Percentiles rank a stretch among this genome's conserved stretches.
phyloP scores from a whole-genome alignment of 2,113 vertebrate genomes.

The Equus quagga region DNA sequence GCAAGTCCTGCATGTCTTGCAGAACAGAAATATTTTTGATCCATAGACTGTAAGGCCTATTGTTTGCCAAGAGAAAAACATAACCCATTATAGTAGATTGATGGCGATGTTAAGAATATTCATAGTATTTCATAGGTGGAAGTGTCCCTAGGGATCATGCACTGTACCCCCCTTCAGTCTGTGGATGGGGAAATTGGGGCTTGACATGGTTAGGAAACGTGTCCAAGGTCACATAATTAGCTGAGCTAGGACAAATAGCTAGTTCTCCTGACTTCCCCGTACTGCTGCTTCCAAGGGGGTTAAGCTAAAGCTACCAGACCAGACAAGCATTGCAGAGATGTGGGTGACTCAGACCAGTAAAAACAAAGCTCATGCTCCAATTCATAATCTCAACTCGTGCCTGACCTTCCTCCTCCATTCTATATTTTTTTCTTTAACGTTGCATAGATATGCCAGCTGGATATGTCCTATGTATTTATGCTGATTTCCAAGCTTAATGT shows the following conservation, averaged over 20 bases:
- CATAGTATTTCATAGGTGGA: conserved; percentile 62
- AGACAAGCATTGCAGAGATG: background rate
- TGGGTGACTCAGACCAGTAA: background rate
- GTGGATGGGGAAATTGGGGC: background rate
- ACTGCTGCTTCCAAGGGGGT: conserved; percentile 10
- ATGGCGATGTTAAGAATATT: conserved; percentile 57
- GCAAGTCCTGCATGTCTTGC: conserved; percentile 43
- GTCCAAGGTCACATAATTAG: conserved; percentile 21
- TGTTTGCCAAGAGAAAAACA: conserved; percentile 67
- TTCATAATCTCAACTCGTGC: background rate
- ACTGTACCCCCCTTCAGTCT: background rate
- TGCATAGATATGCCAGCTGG: background rate
- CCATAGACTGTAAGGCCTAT: conserved; percentile 27
- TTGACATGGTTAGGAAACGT: background rate
- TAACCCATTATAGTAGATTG: conserved; percentile 2
- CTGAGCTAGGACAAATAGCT: background rate
- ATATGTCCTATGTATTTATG: background rate
- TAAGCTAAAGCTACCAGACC: background rate
- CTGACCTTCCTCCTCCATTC: background rate
- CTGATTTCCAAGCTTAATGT: background rate
- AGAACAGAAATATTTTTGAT: conserved; percentile 62
- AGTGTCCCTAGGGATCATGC: background rate
- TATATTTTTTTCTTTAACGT: background rate
- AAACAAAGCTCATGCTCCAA: background rate
- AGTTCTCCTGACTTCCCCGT: background rate